Conservation (phyloP, 1,140 invertebrate genomes). For the Achatina immaculata region DNA sequence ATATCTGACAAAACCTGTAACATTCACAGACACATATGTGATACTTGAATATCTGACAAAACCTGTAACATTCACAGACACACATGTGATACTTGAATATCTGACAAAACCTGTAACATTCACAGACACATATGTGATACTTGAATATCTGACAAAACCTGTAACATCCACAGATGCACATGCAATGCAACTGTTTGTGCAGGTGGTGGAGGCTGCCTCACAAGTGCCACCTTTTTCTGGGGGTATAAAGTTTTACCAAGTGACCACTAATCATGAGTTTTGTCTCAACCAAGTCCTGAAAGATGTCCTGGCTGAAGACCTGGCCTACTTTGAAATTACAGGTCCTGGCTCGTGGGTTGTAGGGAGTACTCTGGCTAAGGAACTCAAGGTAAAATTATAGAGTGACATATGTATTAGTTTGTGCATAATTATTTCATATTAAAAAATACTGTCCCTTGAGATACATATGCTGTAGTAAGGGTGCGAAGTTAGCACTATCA, state of each 20-base stretch:
- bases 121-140: too few species aligned
- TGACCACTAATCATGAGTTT: neutral
- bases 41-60: too few species aligned
- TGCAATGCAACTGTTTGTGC: constrained; percentile 12
- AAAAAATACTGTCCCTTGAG: too few species aligned
- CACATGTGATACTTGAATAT: too few species aligned
- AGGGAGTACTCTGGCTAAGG: neutral
- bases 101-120: too few species aligned
- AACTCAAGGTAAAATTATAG: neutral
- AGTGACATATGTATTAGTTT: neutral
- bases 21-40: too few species aligned
- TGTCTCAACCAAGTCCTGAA: neutral
- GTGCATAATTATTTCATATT: neutral
- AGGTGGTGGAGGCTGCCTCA: neutral
- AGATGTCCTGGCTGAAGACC: neutral
- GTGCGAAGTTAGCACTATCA: too few species aligned
- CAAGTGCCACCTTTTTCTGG: neutral
- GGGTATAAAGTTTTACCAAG: neutral
- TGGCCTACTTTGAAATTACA: neutral
- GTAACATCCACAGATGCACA: neutral
- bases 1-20: too few species aligned
- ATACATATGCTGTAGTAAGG: too few species aligned
- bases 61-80: too few species aligned
- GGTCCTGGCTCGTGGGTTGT: neutral
- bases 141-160: too few species aligned